These are phyloP conservation scores for Melanotaenia nigrans DNA, from an alignment of 2,797 vertebrate genomes.

Conservation along the genomic window DNA sequence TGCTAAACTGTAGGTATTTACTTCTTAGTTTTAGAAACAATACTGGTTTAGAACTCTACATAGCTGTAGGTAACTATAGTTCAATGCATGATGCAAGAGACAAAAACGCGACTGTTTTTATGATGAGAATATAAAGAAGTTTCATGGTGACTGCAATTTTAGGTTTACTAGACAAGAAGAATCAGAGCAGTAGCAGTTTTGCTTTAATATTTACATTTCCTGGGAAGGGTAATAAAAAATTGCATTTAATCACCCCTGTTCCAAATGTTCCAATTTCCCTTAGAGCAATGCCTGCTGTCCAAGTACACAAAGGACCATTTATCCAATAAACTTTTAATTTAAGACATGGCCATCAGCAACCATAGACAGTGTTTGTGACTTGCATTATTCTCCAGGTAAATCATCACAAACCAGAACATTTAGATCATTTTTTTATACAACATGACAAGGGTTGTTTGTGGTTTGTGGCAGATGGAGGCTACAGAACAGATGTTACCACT, in stretches of 20 bases:
- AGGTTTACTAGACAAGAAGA: neutral
- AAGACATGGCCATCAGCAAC: conserved; percentile 14
- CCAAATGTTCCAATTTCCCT: neutral
- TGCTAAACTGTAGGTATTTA: neutral
- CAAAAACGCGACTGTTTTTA: neutral
- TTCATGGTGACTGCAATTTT: neutral
- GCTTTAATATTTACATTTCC: neutral
- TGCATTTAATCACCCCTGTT: neutral
- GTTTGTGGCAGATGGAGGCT: conserved; percentile 3
- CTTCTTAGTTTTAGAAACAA: neutral
- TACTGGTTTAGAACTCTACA: neutral
- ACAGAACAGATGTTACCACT: neutral
- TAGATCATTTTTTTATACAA: neutral
- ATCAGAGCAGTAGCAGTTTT: neutral
- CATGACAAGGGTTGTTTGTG: neutral
- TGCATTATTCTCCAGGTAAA: neutral
- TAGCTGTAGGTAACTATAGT: neutral
- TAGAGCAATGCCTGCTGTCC: conserved; percentile 2
- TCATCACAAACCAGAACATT: neutral
- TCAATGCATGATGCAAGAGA: neutral
- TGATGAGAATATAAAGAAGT: neutral
- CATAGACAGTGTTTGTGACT: neutral
- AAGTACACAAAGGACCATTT: neutral
- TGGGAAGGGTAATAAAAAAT: neutral
- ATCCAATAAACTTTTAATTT: conserved; percentile 10